A percentile compares a stretch with the other conserved stretches of the same genome.
phyloP scores from a whole-genome alignment of 2,797 vertebrate genomes.

The Potorous gilbertii region DNA sequence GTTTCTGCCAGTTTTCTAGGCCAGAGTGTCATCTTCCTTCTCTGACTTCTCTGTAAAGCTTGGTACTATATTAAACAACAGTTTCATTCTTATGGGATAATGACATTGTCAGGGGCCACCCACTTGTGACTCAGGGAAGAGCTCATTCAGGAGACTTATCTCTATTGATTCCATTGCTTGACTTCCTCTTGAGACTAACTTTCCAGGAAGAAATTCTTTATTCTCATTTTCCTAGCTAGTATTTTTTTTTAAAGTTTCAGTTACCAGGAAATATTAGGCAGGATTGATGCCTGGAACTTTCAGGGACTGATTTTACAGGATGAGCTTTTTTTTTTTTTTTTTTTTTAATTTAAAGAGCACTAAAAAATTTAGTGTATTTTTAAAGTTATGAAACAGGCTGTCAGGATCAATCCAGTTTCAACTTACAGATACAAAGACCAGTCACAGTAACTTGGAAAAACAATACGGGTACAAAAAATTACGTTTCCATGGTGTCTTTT shows the following conservation, averaged over 20 bases:
- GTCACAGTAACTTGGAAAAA: neutral
- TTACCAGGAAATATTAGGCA: neutral
- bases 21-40: neutral
- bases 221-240: neutral
- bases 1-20: neutral
- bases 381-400: neutral
- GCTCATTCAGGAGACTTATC: neutral
- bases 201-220: neutral
- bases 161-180: neutral
- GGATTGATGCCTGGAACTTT: slow-evolving; percentile 17
- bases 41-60: neutral
- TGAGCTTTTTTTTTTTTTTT: slow-evolving; percentile 29
- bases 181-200: neutral
- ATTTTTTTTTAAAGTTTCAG: slow-evolving; percentile 14
- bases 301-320: slow-evolving; percentile 32
- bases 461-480: neutral
- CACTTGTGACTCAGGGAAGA: too few species aligned
- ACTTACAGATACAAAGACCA: neutral
- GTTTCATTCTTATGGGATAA: neutral
- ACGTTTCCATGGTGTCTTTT: neutral
- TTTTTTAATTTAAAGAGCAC: slow-evolving; percentile 23
- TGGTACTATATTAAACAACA: neutral
- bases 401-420: neutral
- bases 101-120: neutral
- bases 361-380: neutral